Evolutionary conservation across 2,113 vertebrate species (phyloP), one percentile per base, ranked within the genome.

Genomic region (Mastomys natalensis): DNA sequence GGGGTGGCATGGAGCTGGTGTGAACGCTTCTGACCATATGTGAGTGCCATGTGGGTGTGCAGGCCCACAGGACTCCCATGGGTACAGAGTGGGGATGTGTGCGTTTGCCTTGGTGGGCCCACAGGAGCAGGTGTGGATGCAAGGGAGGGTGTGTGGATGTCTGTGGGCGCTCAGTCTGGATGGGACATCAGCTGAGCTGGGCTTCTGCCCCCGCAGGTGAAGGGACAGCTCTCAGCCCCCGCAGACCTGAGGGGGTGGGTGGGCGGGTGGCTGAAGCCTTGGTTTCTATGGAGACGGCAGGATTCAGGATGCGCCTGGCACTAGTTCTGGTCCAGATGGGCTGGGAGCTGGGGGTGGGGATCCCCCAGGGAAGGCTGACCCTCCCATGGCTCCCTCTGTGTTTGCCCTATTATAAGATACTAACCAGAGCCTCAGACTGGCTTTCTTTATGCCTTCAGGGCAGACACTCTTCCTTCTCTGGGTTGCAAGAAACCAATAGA

Each of bases 261-360:
- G 87, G 95, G 95, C 21, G 7, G 86, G 89, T 0, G 1, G 86
- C 94, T 55, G 88, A 93, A 74, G 68, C 93, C 94, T 43, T 8
- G 58, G 97, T 98, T 98, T 94, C 97, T 95, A 97, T 98, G 97
- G 97, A 96, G 94, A 98, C 90, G 0, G 90, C 82, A 78, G 77
- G 93, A 97, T 91, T 55, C 96, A 95, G 94, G 93, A 97, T 93
- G 95, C 92, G 78, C 48, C 85, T 90, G 89, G 89, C 31, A 1
- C 48, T 4, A 19, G 78, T 94, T 87, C 90, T 72, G 70, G 95
- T 94, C 97, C 97, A 95, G 95, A 95, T 97, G 96, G 97, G 62
- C 78, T 6, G 34, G 89, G 81, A 70, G 66, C 45, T 29, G 90
- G 86, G 86, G 86, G 62, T 5, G 31, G 91, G 95, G 87, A 90